A percentile compares a stretch with the other conserved stretches of the same genome.
These are phyloP conservation scores for Marmota flaviventris DNA, from an alignment of 2,113 vertebrate genomes.

Conservation along the genomic window DNA sequence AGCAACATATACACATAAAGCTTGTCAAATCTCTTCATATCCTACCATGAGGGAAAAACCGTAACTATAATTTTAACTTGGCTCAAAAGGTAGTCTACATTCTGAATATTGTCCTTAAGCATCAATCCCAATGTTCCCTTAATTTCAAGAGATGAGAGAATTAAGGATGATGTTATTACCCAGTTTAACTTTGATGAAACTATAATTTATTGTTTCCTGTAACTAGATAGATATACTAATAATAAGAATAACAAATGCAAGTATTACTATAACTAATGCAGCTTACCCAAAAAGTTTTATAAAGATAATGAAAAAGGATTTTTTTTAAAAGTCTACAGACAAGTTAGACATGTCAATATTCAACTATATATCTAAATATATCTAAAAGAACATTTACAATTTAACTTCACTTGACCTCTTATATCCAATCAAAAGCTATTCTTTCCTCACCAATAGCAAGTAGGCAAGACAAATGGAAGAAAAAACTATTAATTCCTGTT, in stretches of 20 bases:
- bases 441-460: background rate
- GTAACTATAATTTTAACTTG: background rate
- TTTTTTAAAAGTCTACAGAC: slow-evolving; percentile 25
- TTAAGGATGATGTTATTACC: background rate
- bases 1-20: background rate
- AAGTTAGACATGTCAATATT: background rate
- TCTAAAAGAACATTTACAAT: background rate
- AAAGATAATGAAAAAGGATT: slow-evolving; percentile 23
- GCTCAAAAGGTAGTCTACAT: background rate
- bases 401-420: slow-evolving; percentile 19
- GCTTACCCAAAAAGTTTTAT: slow-evolving; percentile 8
- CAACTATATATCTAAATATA: background rate
- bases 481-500: background rate
- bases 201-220: background rate
- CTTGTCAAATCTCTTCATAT: background rate
- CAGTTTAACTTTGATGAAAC: slow-evolving; percentile 25
- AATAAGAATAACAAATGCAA: slow-evolving; percentile 1
- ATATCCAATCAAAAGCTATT: slow-evolving; percentile 31
- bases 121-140: background rate
- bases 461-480: background rate
- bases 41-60: background rate
- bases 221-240: slow-evolving; percentile 32
- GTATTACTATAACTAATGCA: slow-evolving; percentile 23
- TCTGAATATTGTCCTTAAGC: background rate
- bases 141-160: slow-evolving; percentile 52